Conservation (phyloP, 2,797 vertebrate species). For the Mormyrus proboscirostris region DNA sequence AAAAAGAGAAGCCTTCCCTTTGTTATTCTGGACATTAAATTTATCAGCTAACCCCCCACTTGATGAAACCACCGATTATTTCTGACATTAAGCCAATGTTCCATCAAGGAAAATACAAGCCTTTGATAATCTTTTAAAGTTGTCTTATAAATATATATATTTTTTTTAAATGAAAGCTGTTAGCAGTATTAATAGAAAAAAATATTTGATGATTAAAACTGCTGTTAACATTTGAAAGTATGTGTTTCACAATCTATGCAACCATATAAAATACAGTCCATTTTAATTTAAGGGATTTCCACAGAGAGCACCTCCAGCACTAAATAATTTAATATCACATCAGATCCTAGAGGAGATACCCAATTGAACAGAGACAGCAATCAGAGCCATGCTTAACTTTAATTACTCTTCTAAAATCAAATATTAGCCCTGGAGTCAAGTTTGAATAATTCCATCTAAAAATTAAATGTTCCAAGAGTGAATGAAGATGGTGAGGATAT, state of each 20-base stretch:
- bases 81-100: constrained; percentile 28
- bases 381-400: constrained; percentile 73
- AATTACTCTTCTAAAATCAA: constrained; percentile 82
- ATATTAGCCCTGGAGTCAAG: constrained; percentile 70
- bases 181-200: constrained; percentile 70
- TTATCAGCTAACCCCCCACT: neutral
- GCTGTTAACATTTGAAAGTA: constrained; percentile 44
- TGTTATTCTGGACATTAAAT: neutral
- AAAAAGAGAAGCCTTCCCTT: neutral
- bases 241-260: constrained; percentile 69
- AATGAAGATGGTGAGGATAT: constrained; percentile 13
- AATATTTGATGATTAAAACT: constrained; percentile 60
- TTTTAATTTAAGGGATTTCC: constrained; percentile 73
- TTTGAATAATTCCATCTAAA: constrained; percentile 75
- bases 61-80: neutral
- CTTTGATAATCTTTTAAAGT: constrained; percentile 62
- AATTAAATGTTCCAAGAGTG: constrained; percentile 71
- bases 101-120: constrained; percentile 25
- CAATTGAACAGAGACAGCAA: constrained; percentile 62
- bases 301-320: constrained; percentile 72
- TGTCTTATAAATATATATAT: constrained; percentile 68
- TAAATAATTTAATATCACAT: constrained; percentile 72
- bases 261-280: constrained; percentile 52
- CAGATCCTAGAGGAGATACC: constrained; percentile 64
- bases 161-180: constrained; percentile 70